phyloP scores from a whole-genome alignment of 2,797 vertebrate species.

The Heliangelus exortis region DNA sequence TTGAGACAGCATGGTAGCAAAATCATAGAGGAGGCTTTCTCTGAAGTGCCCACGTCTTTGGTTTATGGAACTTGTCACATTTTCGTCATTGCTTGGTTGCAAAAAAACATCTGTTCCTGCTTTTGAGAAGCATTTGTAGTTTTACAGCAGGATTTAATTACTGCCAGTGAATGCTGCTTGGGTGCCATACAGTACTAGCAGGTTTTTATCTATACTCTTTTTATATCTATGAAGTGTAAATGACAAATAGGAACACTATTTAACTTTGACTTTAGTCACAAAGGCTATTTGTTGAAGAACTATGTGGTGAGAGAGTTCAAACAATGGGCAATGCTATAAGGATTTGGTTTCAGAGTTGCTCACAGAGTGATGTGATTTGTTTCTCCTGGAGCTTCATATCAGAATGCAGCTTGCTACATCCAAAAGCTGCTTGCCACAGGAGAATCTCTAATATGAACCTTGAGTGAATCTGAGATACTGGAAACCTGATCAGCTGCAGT shows the following conservation, averaged over 20 bases:
- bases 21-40: constrained; percentile 24
- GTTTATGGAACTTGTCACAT: constrained; percentile 73
- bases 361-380: neutral
- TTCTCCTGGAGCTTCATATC: neutral
- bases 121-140: constrained; percentile 79
- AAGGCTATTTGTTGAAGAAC: constrained; percentile 34
- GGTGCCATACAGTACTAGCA: constrained; percentile 75
- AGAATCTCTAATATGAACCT: neutral
- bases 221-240: constrained; percentile 77
- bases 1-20: constrained; percentile 12
- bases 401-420: neutral
- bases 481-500: neutral
- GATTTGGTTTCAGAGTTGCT: constrained; percentile 36
- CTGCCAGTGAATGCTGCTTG: constrained; percentile 77
- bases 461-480: neutral
- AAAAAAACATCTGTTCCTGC: constrained; percentile 80
- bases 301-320: constrained; percentile 41
- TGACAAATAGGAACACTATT: constrained; percentile 71
- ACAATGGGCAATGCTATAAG: constrained; percentile 1
- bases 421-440: neutral
- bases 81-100: constrained; percentile 65
- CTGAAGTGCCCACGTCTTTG: constrained; percentile 54
- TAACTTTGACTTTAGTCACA: constrained; percentile 50
- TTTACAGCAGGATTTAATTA: constrained; percentile 83
- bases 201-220: constrained; percentile 74